These are phyloP conservation scores for Leptoclinus maculatus DNA, from an alignment of 2,797 vertebrate species.

Conservation along the genomic window DNA sequence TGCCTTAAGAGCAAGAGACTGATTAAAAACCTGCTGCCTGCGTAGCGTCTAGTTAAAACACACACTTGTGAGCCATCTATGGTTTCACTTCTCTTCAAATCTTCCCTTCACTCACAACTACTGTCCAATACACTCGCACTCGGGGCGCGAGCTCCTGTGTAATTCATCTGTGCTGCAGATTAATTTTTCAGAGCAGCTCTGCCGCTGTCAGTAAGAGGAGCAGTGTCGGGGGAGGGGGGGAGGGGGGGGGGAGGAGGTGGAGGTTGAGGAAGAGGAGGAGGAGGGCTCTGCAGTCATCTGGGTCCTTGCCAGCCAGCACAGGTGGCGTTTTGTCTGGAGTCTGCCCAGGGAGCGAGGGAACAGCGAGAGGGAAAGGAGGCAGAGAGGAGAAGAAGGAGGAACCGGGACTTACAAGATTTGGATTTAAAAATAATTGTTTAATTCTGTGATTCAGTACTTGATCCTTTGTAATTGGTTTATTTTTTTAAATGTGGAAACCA, in stretches of 20 bases:
- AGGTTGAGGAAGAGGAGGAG: conserved; percentile 38
- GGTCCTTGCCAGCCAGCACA: conserved; percentile 72
- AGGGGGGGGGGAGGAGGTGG: conserved; percentile 28
- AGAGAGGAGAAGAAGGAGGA: conserved; percentile 25
- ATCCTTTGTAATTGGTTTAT: conserved; percentile 60
- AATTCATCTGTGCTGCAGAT: conserved; percentile 71
- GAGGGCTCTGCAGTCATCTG: conserved; percentile 65
- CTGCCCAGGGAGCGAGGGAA: conserved; percentile 55
- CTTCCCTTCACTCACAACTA: conserved; percentile 37
- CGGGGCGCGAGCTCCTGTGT: conserved; percentile 47
- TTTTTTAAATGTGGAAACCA: conserved; percentile 37
- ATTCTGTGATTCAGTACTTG: conserved; percentile 48
- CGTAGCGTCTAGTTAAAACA: conserved; percentile 6
- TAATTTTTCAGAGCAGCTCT: conserved; percentile 71
- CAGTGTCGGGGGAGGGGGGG: conserved; percentile 33
- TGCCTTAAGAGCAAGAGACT: conserved; percentile 16
- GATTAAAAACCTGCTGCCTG: conserved; percentile 40
- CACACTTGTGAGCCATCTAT: neutral
- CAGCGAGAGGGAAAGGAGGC: conserved; percentile 25
- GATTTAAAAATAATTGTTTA: conserved; percentile 55
- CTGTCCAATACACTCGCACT: conserved; percentile 59
- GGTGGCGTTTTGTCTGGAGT: conserved; percentile 77
- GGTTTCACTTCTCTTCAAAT: conserved; percentile 24
- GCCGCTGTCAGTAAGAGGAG: conserved; percentile 59
- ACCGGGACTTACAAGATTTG: conserved; percentile 44